phyloP scores from a whole-genome alignment of 2,888 invertebrate genomes.

The Leptopilina myrica region DNA sequence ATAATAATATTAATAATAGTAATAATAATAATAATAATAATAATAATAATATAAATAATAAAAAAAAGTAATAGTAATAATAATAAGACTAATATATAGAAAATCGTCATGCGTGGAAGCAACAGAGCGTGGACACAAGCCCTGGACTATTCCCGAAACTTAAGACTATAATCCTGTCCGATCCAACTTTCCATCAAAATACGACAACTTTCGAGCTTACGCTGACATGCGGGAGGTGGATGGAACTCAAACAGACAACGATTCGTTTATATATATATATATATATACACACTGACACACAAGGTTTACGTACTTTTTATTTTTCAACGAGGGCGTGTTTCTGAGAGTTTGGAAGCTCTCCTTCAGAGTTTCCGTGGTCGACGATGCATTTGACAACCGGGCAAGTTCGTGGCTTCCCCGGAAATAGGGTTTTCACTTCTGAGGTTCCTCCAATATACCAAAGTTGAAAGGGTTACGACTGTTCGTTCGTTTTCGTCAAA shows the following conservation, averaged over 20 bases:
- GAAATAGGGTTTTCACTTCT: background rate
- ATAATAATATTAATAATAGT: too few relatives aligned
- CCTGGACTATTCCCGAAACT: background rate
- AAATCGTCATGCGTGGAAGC: constrained; percentile 10
- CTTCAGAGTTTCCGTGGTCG: constrained; percentile 39
- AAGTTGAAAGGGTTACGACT: constrained; percentile 1
- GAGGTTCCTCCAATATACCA: background rate
- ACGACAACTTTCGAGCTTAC: constrained; percentile 25
- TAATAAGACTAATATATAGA: too few relatives aligned
- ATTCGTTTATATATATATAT: background rate
- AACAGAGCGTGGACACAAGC: background rate
- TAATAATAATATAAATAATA: too few relatives aligned
- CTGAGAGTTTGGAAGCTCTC: constrained; percentile 36
- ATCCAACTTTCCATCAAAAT: constrained; percentile 33
- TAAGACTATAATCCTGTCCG: constrained; percentile 26
- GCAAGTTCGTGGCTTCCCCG: constrained; percentile 25
- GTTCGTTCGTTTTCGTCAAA: background rate
- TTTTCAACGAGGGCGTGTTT: constrained; percentile 31
- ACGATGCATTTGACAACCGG: constrained; percentile 32
- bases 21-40: too few relatives aligned
- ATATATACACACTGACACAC: too few relatives aligned
- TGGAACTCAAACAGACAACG: constrained; percentile 21
- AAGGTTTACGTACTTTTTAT: constrained; percentile 7
- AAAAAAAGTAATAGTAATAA: too few relatives aligned
- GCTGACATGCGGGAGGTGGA: constrained; percentile 26